Evolutionary conservation across 2,113 vertebrate genomes (phyloP), one percentile per base, ranked within the genome.

Genomic region (Prionailurus bengalensis): DNA sequence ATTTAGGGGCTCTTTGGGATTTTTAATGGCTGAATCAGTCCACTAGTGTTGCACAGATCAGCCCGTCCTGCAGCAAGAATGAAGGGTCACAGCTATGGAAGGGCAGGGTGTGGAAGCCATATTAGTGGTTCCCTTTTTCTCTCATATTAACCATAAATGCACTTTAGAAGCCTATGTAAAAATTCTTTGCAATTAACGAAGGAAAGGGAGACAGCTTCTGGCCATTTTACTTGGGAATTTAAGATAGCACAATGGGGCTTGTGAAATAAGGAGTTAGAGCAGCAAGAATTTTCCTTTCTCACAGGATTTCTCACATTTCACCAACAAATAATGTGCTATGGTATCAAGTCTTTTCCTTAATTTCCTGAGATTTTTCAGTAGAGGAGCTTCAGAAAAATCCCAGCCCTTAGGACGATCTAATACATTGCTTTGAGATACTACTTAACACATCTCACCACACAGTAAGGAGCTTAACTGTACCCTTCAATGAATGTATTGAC

Each of bases 401-500:
- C 39, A 78, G 33, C 45, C 31, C n/a, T 63, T 89, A 63, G 31
- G 25, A 55, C 31, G 65, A 63, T 71, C n/a, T 36, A n/a, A 58
- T 55, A 94, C 68, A 82, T 89, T 94, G 36, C 95, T 92, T 84
- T 66, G 82, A 96, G 92, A 95, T 73, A 36, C 0, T 73, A 36
- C 0, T 0, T 95, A 70, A 97, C 63, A 90, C 86, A 97, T 92
- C 31, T 92, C 78, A 94, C 80, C 76, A 92, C 91, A 78, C 31
- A 92, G 96, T 92, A 70, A 90, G 86, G 81, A 96, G 94, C 73
- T 93, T 97, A 85, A 45, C 70, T 97, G 68, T 88, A 7, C 63
- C 58, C 53, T 91, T 98, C 94, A 78, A 19, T 96, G 82, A 96
- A 96, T 48, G 94, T 94, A 97, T 91, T 0, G 74, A 96, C 96